These are phyloP conservation scores for Esperia sulphurella DNA, from an alignment of 2,888 invertebrate species.

Conservation along the genomic window DNA sequence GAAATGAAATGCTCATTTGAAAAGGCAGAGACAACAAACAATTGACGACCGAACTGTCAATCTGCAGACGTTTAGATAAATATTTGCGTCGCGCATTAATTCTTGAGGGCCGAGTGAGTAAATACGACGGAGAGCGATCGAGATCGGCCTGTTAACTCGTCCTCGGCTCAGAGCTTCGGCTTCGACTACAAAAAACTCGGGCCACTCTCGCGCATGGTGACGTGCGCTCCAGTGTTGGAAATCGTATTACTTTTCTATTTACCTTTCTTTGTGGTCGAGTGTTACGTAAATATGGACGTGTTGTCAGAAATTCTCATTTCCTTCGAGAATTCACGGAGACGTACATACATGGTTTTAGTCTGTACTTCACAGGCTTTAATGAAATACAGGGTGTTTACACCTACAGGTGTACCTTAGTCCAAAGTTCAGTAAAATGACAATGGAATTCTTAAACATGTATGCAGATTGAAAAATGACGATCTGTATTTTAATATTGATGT, in stretches of 20 bases:
- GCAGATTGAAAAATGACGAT: too few relatives aligned
- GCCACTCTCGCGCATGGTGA: too few relatives aligned
- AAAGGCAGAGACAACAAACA: constrained; percentile 77
- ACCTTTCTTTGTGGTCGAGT: constrained; percentile 76
- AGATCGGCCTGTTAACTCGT: constrained; percentile 69
- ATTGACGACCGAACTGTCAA: constrained; percentile 78
- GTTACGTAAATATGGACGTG: constrained; percentile 74
- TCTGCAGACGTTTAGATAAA: constrained; percentile 76
- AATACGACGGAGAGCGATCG: constrained; percentile 65
- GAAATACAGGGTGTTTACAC: not conserved
- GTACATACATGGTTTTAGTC: constrained; percentile 6
- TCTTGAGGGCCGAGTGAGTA: constrained; percentile 61
- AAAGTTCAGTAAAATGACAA: too few relatives aligned
- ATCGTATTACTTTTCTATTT: constrained; percentile 77
- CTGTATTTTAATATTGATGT: too few relatives aligned
- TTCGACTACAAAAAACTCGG: constrained; percentile 32
- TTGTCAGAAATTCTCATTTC: constrained; percentile 71
- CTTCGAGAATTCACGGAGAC: constrained; percentile 57
- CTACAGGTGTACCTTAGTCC: too few relatives aligned
- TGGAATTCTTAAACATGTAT: too few relatives aligned
- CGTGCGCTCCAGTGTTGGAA: constrained; percentile 43
- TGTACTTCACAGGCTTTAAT: not conserved
- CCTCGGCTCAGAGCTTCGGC: constrained; percentile 18
- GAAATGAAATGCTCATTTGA: constrained; percentile 76
- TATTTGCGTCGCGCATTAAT: constrained; percentile 78